phyloP scores from a whole-genome alignment of 37 sponge, comb jelly and placozoan species.

The Cladorhizidae sp. region DNA sequence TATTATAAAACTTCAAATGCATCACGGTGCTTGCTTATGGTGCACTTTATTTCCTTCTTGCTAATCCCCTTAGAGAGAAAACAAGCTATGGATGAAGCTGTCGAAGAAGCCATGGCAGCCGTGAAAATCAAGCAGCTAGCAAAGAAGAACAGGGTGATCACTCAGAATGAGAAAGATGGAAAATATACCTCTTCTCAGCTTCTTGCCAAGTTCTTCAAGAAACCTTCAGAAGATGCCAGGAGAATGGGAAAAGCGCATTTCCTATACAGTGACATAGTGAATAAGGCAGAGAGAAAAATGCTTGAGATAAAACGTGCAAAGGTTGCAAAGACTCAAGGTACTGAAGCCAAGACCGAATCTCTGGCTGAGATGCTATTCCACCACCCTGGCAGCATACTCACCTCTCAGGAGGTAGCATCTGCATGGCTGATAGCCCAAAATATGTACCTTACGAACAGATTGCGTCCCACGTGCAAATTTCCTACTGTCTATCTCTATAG shows the following conservation, averaged over 20 bases:
- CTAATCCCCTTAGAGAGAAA: slow-evolving; percentile 3
- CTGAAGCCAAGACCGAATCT: slow-evolving; percentile 30
- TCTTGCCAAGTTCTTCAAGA: slow-evolving; percentile 24
- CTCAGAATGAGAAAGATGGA: not conserved
- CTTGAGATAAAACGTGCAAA: not conserved
- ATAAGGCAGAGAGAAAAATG: slow-evolving; percentile 43
- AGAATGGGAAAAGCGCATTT: slow-evolving; percentile 27
- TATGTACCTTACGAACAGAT: too few species aligned
- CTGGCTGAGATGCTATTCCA: slow-evolving; percentile 56
- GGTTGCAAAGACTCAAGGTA: not conserved
- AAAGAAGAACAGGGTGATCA: not conserved
- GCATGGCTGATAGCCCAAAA: slow-evolving; percentile 16
- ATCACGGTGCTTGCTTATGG: too few species aligned
- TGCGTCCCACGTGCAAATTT: not conserved
- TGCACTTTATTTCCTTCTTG: not conserved
- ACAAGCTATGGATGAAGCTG: not conserved
- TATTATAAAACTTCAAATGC: too few species aligned
- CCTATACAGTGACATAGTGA: slow-evolving; percentile 19
- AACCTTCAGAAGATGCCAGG: slow-evolving; percentile 15
- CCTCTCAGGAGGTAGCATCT: slow-evolving; percentile 33
- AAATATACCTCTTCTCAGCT: slow-evolving; percentile 4
- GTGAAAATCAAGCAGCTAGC: not conserved
- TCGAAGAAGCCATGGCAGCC: slow-evolving; percentile 26
- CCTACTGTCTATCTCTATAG: slow-evolving; percentile 20
- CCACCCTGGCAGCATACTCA: slow-evolving; percentile 49